A percentile compares a stretch with the other conserved stretches of the same genome.
Evolutionary conservation across 64 coral and sea anemone genomes (phyloP).

Genomic region (Dendronephthya gigantea): DNA sequence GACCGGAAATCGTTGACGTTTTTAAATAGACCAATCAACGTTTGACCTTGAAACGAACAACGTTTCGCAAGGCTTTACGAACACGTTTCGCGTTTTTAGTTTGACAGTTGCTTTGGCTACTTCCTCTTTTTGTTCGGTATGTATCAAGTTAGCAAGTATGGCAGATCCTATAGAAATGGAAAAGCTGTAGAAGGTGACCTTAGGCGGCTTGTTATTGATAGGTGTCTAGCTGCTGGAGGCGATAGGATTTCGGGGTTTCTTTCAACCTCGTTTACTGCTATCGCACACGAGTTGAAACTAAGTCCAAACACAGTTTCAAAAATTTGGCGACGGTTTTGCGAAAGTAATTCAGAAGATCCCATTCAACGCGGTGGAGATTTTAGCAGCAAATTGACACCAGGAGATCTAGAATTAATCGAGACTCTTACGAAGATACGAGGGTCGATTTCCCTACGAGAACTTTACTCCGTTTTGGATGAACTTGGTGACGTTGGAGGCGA

Average conservation of each 20-base stretch:
- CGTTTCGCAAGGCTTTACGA: too few species aligned
- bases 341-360: not conserved
- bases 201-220: not conserved
- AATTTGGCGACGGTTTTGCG: slow-evolving; percentile 32
- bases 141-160: slow-evolving; percentile 4
- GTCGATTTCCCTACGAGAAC: slow-evolving; percentile 17
- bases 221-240: slow-evolving; percentile 3
- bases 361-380: slow-evolving; percentile 14
- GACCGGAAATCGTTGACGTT: too few species aligned
- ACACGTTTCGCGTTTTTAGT: too few species aligned
- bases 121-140: not conserved
- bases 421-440: not conserved
- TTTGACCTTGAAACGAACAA: too few species aligned
- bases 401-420: slow-evolving; percentile 30
- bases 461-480: slow-evolving; percentile 4
- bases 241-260: not conserved
- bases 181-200: slow-evolving; percentile 6
- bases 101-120: too few species aligned
- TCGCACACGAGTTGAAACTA: not conserved
- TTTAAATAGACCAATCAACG: too few species aligned
- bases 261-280: not conserved
- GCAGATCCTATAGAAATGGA: not conserved
- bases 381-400: slow-evolving; percentile 5
- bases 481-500: slow-evolving; percentile 26
- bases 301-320: slow-evolving; percentile 3